A percentile compares a stretch with the other conserved stretches of the same genome.
Evolutionary conservation across 2,888 invertebrate genomes (phyloP).

Genomic region (Macrosiphum euphorbiae): DNA sequence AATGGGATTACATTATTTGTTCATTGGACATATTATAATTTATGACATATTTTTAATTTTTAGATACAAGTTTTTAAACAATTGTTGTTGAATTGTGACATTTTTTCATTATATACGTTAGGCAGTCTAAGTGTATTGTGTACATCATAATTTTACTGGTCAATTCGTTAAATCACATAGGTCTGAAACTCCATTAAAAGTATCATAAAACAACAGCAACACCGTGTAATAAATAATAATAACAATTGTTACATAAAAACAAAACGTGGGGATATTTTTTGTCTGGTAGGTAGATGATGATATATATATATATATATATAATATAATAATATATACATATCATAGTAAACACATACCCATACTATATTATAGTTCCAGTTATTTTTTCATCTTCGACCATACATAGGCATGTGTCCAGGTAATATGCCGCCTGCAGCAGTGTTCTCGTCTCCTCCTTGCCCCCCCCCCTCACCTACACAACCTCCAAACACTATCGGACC

Average conservation of each 20-base stretch:
- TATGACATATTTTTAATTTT: constrained; percentile 15
- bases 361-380: constrained; percentile 33
- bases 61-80: neutral
- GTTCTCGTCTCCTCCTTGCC: neutral
- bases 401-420: constrained; percentile 14
- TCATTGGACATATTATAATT: constrained; percentile 18
- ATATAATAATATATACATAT: neutral
- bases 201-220: neutral
- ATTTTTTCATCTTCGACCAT: neutral
- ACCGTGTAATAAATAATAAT: constrained; percentile 38
- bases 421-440: constrained; percentile 43
- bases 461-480: neutral
- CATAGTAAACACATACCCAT: neutral
- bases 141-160: constrained; percentile 8
- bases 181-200: neutral
- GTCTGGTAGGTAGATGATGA: neutral
- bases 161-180: constrained; percentile 15
- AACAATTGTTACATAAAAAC: constrained; percentile 24
- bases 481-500: neutral
- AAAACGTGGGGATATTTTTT: constrained; percentile 27
- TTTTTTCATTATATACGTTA: neutral
- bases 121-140: neutral
- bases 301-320: neutral
- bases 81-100: constrained; percentile 1
- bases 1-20: neutral